Percentiles rank a stretch among this genome's conserved stretches.
These are phyloP conservation scores for Coccyzus lansbergi DNA, from an alignment of 2,797 vertebrate species.

Conservation along the genomic window DNA sequence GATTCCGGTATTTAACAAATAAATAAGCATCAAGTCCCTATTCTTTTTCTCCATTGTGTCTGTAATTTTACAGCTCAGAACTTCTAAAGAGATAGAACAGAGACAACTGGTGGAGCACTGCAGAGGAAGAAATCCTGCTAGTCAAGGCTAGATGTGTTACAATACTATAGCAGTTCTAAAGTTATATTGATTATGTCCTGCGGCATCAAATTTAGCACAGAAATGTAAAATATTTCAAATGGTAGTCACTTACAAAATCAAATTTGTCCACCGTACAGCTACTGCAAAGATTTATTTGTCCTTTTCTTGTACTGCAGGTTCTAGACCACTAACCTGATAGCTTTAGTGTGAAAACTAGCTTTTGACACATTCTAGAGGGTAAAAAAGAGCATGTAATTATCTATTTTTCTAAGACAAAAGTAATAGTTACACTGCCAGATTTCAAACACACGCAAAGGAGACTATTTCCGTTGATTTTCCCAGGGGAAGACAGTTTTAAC, in stretches of 20 bases:
- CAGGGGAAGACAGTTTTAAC: not conserved
- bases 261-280: not conserved
- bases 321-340: not conserved
- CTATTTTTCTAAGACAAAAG: not conserved
- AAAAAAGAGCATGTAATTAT: not conserved
- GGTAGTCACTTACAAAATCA: not conserved
- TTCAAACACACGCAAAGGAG: no score
- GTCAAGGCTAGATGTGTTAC: not conserved
- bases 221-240: not conserved
- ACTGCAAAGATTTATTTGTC: not conserved
- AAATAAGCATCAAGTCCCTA: not conserved
- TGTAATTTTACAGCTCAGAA: not conserved
- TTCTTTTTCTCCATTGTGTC: not conserved
- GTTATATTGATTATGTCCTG: not conserved
- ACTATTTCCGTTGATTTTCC: not conserved
- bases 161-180: not conserved
- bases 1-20: not conserved
- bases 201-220: not conserved
- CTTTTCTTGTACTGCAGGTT: not conserved
- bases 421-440: not conserved
- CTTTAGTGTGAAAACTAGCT: not conserved
- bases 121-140: not conserved
- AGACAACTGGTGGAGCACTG: not conserved
- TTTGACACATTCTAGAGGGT: not conserved
- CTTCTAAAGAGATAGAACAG: not conserved